Percentiles rank a stretch among this genome's conserved stretches.
Conservation (phyloP, 2,113 vertebrate species). For the Perca flavescens region DNA sequence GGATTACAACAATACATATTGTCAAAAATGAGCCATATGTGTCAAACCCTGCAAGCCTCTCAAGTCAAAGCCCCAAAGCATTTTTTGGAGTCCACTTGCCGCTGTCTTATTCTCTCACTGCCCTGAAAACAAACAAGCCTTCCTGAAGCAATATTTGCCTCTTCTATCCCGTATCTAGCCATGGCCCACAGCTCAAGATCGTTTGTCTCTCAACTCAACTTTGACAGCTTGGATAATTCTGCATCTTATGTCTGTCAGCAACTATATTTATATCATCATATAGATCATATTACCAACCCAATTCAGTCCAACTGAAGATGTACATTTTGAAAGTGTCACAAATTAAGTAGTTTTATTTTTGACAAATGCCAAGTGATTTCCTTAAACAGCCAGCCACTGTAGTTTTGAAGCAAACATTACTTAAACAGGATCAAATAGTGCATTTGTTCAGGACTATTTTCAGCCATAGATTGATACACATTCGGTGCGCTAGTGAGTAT, state of each 20-base stretch:
- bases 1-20: slow-evolving; percentile 11
- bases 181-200: not conserved
- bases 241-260: not conserved
- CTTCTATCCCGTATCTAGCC: not conserved
- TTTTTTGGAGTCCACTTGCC: not conserved
- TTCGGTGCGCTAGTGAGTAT: not conserved
- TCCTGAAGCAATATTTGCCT: slow-evolving; percentile 17
- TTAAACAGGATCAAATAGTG: not conserved
- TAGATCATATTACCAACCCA: not conserved
- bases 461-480: not conserved
- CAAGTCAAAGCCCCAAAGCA: not conserved
- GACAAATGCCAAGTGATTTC: not conserved
- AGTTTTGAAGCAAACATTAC: not conserved
- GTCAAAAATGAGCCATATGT: not conserved
- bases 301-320: not conserved
- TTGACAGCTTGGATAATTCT: not conserved
- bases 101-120: slow-evolving; percentile 6
- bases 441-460: not conserved
- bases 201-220: not conserved
- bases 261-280: not conserved
- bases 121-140: not conserved
- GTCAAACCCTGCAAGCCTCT: not conserved
- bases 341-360: not conserved
- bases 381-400: not conserved
- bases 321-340: not conserved